Conservation (phyloP, 2,888 invertebrate species). For the Lasioglossum malachurum region DNA sequence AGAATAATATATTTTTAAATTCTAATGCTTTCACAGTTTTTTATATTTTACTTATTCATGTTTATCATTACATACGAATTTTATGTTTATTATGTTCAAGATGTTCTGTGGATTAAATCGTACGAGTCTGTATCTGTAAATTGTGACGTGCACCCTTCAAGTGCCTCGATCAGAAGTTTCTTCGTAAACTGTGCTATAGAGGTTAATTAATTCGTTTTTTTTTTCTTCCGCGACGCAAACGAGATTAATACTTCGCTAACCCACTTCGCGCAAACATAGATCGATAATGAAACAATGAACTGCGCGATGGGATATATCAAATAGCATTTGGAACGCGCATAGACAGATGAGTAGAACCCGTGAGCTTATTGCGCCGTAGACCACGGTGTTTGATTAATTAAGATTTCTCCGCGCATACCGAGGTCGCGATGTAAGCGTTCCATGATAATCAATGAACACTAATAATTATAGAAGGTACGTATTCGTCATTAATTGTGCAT, state of each 20-base stretch:
- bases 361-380: constrained; percentile 42
- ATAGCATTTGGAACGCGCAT: constrained; percentile 12
- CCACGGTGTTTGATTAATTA: constrained; percentile 48
- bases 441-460: constrained; percentile 53
- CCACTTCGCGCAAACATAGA: constrained; percentile 21
- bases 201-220: not conserved
- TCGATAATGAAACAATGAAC: constrained; percentile 23
- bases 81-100: not conserved
- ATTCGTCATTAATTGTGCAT: constrained; percentile 25
- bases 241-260: not conserved
- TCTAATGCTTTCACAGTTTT: no score
- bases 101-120: not conserved
- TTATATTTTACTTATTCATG: no score
- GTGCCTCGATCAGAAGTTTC: not conserved
- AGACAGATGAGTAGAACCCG: constrained; percentile 12
- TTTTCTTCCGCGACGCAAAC: not conserved
- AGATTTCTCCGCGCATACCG: constrained; percentile 45
- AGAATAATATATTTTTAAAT: no score
- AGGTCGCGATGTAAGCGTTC: constrained; percentile 39
- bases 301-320: constrained; percentile 22
- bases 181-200: not conserved
- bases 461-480: constrained; percentile 49
- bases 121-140: not conserved
- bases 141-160: not conserved
- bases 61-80: not conserved